A percentile compares a stretch with the other conserved stretches of the same genome.
Evolutionary conservation across 1,140 invertebrate genomes (phyloP).

Genomic region (Cherax destructor): DNA sequence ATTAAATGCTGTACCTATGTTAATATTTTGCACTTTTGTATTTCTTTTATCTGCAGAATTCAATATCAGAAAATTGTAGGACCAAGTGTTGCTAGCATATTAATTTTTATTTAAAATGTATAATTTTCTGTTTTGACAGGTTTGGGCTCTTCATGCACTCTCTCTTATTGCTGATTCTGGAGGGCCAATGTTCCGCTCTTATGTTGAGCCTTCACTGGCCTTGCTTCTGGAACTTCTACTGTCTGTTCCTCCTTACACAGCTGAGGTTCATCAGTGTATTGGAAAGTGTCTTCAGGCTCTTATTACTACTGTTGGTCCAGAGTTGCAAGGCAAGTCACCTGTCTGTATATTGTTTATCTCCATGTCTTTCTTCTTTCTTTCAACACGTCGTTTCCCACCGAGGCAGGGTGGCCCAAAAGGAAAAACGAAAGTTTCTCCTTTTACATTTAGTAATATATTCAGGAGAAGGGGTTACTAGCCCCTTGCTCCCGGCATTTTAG

Average conservation of each 20-base stretch:
- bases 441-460: too few species aligned
- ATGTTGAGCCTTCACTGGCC: slow-evolving; percentile 95
- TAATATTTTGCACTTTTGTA: too few species aligned
- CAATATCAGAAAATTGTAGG: too few species aligned
- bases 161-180: slow-evolving; percentile 97
- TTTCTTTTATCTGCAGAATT: too few species aligned
- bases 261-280: slow-evolving; percentile 96
- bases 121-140: slow-evolving; percentile 77
- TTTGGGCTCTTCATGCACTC: slow-evolving; percentile 97
- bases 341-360: background rate
- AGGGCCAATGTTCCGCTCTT: slow-evolving; percentile 97
- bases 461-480: too few species aligned
- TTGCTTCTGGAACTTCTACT: slow-evolving; percentile 92
- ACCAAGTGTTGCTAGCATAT: too few species aligned
- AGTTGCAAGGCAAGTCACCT: slow-evolving; percentile 86
- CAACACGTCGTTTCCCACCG: too few species aligned
- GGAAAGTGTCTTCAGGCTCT: slow-evolving; percentile 94
- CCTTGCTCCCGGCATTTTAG: too few species aligned
- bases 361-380: background rate
- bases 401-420: too few species aligned
- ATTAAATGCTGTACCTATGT: too few species aligned
- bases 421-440: too few species aligned
- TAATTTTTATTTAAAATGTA: too few species aligned
- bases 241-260: slow-evolving; percentile 89
- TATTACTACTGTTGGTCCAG: slow-evolving; percentile 98